Evolutionary conservation across 37 sponge, comb jelly and placozoan species (phyloP).

Genomic region (Mnemiopsis leidyi): DNA sequence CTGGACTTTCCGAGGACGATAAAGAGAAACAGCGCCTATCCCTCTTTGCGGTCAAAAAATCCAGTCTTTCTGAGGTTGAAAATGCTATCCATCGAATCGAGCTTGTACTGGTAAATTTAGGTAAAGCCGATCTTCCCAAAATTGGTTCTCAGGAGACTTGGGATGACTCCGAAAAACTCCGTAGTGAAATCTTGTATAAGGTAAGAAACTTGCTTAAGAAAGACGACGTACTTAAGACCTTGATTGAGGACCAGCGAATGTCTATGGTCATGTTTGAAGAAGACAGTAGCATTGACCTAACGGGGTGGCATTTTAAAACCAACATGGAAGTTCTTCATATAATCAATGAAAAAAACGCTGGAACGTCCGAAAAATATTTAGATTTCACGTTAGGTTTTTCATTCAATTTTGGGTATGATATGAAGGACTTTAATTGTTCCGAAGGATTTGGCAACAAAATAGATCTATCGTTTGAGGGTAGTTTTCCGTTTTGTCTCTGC

Average conservation of each 20-base stretch:
- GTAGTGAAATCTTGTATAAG: background rate
- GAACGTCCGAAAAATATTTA: background rate
- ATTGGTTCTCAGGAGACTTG: background rate
- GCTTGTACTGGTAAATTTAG: background rate
- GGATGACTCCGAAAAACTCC: background rate
- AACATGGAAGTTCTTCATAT: conserved; percentile 1
- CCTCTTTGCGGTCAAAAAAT: background rate
- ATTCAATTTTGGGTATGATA: background rate
- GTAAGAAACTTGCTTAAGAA: background rate
- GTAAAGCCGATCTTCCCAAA: background rate
- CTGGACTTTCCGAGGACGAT: background rate
- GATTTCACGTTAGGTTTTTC: background rate
- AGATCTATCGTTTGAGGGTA: no score
- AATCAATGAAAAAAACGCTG: no score
- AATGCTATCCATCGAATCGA: background rate
- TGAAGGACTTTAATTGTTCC: background rate
- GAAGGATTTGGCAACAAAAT: no score
- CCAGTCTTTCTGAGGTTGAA: background rate
- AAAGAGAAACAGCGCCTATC: background rate
- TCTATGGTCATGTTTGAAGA: background rate
- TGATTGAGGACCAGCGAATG: background rate
- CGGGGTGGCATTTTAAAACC: background rate
- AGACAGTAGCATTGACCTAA: background rate
- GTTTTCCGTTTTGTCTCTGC: no score
- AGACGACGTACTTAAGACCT: background rate